Conservation (phyloP, 1,140 invertebrate species). For the Bombus pascuorum region DNA sequence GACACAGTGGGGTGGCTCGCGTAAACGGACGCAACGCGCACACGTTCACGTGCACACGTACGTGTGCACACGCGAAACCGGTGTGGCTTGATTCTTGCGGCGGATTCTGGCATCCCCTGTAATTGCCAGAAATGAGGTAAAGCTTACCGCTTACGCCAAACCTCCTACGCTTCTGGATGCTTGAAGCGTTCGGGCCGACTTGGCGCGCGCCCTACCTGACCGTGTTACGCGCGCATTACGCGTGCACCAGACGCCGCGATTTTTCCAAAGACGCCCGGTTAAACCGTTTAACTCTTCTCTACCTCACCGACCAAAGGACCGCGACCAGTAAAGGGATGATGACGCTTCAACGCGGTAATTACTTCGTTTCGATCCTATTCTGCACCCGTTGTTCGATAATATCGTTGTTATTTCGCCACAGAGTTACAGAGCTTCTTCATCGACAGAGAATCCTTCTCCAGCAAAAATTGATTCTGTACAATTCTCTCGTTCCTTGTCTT, state of each 20-base stretch:
- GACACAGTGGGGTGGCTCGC: conserved; percentile 47
- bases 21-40: conserved; percentile 52
- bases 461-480: not conserved
- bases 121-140: conserved; percentile 82
- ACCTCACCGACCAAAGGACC: too few relatives aligned
- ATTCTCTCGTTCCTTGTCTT: not conserved
- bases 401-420: not conserved
- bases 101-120: conserved; percentile 79
- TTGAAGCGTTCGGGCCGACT: conserved; percentile 35
- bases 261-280: conserved; percentile 28
- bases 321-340: not conserved
- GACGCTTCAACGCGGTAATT: conserved; percentile 10
- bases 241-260: not conserved
- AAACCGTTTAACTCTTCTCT: conserved; percentile 24
- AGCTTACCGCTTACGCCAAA: conserved; percentile 77
- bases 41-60: conserved; percentile 15
- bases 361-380: conserved; percentile 16
- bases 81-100: conserved; percentile 81
- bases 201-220: conserved; percentile 42
- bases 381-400: not conserved
- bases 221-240: conserved; percentile 3
- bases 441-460: rapidly evolving
- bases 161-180: conserved; percentile 68
- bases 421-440: not conserved
- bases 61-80: conserved; percentile 45